Evolutionary conservation across 2,113 vertebrate genomes (phyloP).

Genomic region (Tachuris rubrigastra): DNA sequence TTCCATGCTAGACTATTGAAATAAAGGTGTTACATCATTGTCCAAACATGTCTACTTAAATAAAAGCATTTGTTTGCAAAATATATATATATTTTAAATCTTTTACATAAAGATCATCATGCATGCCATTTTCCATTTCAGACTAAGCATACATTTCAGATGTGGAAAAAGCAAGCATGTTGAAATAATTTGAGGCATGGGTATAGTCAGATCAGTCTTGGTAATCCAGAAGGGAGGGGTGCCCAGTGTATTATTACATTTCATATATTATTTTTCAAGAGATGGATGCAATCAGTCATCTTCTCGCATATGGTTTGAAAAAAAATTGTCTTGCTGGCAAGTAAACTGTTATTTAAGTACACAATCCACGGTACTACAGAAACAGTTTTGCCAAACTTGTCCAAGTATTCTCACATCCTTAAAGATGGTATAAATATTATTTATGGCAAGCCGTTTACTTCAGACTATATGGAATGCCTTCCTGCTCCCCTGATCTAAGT

Average conservation of each 20-base stretch:
- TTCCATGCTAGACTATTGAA: constrained; percentile 71
- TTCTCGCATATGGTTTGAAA: constrained; percentile 72
- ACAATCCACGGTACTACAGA: constrained; percentile 81
- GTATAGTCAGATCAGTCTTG: constrained; percentile 71
- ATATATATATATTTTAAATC: constrained; percentile 64
- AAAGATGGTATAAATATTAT: constrained; percentile 85
- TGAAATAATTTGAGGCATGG: constrained; percentile 84
- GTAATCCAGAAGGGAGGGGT: constrained; percentile 79
- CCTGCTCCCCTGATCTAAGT: constrained; percentile 79
- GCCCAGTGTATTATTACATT: constrained; percentile 74
- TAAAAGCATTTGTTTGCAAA: constrained; percentile 78
- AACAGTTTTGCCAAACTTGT: constrained; percentile 86
- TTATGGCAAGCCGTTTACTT: constrained; percentile 81
- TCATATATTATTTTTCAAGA: constrained; percentile 77
- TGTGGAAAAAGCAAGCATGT: constrained; percentile 76
- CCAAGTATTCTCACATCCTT: constrained; percentile 83
- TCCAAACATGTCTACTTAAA: constrained; percentile 71
- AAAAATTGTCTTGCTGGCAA: constrained; percentile 71
- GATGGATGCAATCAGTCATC: constrained; percentile 74
- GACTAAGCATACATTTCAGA: constrained; percentile 77
- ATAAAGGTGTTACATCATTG: constrained; percentile 73
- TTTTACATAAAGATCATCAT: constrained; percentile 72
- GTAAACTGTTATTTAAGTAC: constrained; percentile 84
- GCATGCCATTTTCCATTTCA: constrained; percentile 81
- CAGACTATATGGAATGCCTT: constrained; percentile 77